Evolutionary conservation across 2,113 vertebrate species (phyloP), one percentile per base, ranked within the genome.

Genomic region (Penelope pileata): DNA sequence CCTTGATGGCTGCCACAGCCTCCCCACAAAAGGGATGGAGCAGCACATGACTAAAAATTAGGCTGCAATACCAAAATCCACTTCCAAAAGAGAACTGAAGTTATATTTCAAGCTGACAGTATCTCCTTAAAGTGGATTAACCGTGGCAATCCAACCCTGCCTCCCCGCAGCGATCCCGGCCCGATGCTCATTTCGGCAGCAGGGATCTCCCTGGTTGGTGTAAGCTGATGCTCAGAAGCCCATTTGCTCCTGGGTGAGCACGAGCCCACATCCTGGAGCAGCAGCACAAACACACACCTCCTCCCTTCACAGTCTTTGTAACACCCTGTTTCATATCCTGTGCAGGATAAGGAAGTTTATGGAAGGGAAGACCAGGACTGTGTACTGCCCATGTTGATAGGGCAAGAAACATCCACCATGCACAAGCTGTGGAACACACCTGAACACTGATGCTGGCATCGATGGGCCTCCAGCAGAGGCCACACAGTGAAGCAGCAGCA

Each of bases 41-140:
- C 21, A 86, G 74, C 42, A 24, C 1, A 24, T 63, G 48, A 56
- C 63, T 92, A 26, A 80, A 89, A 93, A 66, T 66, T 75, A 51
- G 75, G n/a, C 47, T 68, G 68, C 12, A 9, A 51, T 6, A 38
- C 59, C 82, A 90, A 50, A 96, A 87, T 62, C 66, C 0, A 0
- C 59, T 86, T 62, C 83, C 73, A 91, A 83, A 78, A 90, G 21
- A 38, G 54, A 91, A 93, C 43, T 74, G 34, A 90, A 96, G 88
- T 95, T 95, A 26, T 56, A 91, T 90, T 86, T 95, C 90, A 90
- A 93, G 53, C 51, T 83, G 85, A 92, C 90, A 91, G 60, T 45
- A 72, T 86, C 68, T 83, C 56, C 76, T 72, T 81, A 42, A 93
- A 96, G 88, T 91, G 72, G 91, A 93, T 94, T 90, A 94, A 83